Percentiles rank a stretch among this genome's conserved stretches.
phyloP scores from a whole-genome alignment of 2,113 vertebrate genomes.

The Chinchilla lanigera region DNA sequence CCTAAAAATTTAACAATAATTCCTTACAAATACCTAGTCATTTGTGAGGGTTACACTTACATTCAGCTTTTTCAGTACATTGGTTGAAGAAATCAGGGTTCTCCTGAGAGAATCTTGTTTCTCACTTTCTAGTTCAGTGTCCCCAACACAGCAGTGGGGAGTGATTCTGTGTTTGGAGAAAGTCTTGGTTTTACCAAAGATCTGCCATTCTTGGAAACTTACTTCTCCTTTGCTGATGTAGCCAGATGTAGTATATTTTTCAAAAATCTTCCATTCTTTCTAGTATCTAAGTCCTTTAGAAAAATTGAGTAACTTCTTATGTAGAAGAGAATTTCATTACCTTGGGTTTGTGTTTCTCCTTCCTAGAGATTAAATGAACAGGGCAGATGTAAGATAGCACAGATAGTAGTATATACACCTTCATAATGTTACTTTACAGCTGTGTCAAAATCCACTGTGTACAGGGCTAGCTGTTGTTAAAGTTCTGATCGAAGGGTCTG shows the following conservation, averaged over 20 bases:
- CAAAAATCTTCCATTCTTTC: not conserved
- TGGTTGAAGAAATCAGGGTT: not conserved
- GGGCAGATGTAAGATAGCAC: not conserved
- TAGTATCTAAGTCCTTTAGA: not conserved
- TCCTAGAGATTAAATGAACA: constrained; percentile 3
- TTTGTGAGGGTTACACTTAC: not conserved
- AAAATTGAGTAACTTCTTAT: not conserved
- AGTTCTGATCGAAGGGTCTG: constrained; percentile 19
- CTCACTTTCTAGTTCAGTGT: not conserved
- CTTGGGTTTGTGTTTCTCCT: not conserved
- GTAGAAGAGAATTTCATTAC: constrained; percentile 34
- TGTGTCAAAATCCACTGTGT: not conserved
- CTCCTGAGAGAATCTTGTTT: not conserved
- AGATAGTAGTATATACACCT: not conserved
- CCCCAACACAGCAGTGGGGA: not conserved
- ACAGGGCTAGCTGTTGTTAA: not conserved
- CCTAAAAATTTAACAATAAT: not conserved
- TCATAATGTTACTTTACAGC: not conserved
- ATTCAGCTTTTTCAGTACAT: fast-evolving
- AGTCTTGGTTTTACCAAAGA: not conserved
- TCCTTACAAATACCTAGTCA: not conserved
- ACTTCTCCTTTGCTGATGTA: not conserved
- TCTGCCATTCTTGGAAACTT: not conserved
- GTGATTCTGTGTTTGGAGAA: constrained; percentile 56
- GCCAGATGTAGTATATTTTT: not conserved